These are phyloP conservation scores for Acanthis flammea DNA, from an alignment of 2,797 vertebrate genomes.

Conservation along the genomic window DNA sequence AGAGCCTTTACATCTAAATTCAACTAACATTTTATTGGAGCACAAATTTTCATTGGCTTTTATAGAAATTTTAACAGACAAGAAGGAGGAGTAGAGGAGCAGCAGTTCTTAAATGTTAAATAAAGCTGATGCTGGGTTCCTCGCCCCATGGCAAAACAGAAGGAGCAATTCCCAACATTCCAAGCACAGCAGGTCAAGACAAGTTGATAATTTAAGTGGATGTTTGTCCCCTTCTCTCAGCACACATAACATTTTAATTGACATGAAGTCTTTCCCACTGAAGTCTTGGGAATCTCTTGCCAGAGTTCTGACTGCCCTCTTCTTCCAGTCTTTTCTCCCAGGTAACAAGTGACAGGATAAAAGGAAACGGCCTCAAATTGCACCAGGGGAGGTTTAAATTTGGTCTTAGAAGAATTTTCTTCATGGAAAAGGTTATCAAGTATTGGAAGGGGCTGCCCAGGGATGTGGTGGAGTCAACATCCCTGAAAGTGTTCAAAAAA, in stretches of 20 bases:
- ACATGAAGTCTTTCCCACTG: neutral
- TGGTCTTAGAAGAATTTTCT: neutral
- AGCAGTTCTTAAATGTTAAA: neutral
- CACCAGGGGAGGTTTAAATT: neutral
- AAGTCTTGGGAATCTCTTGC: neutral
- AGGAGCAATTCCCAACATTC: neutral
- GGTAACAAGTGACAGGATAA: fast-evolving
- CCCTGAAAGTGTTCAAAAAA: neutral
- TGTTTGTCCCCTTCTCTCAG: neutral
- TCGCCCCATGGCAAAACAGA: neutral
- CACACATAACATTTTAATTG: neutral
- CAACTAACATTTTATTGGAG: neutral
- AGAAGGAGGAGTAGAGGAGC: neutral
- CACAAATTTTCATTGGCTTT: neutral
- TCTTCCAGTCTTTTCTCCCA: neutral
- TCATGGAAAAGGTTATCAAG: neutral
- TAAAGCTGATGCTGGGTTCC: neutral
- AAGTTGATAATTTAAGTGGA: neutral
- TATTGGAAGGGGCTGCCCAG: neutral
- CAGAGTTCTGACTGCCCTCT: neutral
- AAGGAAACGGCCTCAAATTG: neutral
- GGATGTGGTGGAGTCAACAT: neutral
- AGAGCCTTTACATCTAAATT: neutral
- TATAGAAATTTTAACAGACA: neutral
- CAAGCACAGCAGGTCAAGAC: neutral